A percentile compares a stretch with the other conserved stretches of the same genome.
phyloP scores from a whole-genome alignment of 2,888 invertebrate species.

The Sclerodermus sp. region DNA sequence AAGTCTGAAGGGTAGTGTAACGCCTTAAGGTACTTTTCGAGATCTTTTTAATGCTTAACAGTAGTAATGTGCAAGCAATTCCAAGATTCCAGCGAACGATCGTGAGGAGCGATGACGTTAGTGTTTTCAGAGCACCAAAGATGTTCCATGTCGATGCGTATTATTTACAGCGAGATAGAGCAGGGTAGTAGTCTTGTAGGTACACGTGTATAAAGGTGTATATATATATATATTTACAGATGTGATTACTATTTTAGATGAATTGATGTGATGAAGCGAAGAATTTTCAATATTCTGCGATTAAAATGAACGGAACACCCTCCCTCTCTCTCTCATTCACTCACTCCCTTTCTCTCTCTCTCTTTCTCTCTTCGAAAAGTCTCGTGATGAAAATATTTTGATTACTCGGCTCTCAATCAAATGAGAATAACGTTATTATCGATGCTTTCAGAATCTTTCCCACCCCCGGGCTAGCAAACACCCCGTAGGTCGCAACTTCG shows the following conservation, averaged over 20 bases:
- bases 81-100: constrained; percentile 56
- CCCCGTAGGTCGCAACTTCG: no score
- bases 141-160: constrained; percentile 53
- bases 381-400: no score
- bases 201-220: constrained; percentile 34
- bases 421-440: no score
- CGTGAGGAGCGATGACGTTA: constrained; percentile 57
- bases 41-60: constrained; percentile 17
- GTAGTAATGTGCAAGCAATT: constrained; percentile 54
- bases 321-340: no score
- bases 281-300: constrained; percentile 7
- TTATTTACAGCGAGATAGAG: constrained; percentile 57
- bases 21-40: constrained; percentile 1
- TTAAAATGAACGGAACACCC: no score
- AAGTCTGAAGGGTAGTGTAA: constrained; percentile 10
- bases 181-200: constrained; percentile 40
- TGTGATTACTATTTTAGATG: constrained; percentile 32
- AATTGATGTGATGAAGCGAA: constrained; percentile 52
- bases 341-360: no score
- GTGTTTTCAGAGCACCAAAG: constrained; percentile 53
- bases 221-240: constrained; percentile 26
- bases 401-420: no score
- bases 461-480: no score
- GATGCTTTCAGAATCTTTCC: no score
- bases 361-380: no score